phyloP scores from a whole-genome alignment of 2,113 vertebrate species.

The Loxodonta africana region DNA sequence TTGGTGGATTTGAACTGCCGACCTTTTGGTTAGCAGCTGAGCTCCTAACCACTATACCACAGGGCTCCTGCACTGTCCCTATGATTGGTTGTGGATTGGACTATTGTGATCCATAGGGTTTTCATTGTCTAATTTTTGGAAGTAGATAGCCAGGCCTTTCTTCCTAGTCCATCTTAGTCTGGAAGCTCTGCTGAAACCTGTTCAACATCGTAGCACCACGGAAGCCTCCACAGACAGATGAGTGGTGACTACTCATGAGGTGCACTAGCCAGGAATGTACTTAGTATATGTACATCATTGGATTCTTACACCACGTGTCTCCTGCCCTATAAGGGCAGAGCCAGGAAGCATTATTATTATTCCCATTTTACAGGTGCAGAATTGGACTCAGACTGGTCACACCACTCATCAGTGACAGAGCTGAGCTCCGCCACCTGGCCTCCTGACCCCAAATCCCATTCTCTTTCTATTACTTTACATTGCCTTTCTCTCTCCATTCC shows the following conservation, averaged over 20 bases:
- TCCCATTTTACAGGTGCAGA: slow-evolving; percentile 42
- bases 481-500: slow-evolving; percentile 28
- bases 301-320: slow-evolving; percentile 11
- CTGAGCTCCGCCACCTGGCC: background rate
- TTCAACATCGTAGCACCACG: background rate
- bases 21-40: no score
- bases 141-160: background rate
- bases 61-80: background rate
- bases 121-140: background rate
- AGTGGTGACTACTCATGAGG: background rate
- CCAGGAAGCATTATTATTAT: background rate
- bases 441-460: background rate
- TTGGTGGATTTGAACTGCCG: no score
- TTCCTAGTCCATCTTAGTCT: background rate
- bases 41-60: no score
- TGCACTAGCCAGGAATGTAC: background rate
- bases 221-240: background rate
- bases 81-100: background rate
- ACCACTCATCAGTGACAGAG: background rate
- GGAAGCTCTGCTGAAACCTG: no score
- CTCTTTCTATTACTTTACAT: background rate
- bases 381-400: background rate
- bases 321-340: background rate
- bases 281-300: background rate
- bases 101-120: background rate